Evolutionary conservation across 2,888 invertebrate genomes (phyloP).

Genomic region (Euplagia quadripunctaria): DNA sequence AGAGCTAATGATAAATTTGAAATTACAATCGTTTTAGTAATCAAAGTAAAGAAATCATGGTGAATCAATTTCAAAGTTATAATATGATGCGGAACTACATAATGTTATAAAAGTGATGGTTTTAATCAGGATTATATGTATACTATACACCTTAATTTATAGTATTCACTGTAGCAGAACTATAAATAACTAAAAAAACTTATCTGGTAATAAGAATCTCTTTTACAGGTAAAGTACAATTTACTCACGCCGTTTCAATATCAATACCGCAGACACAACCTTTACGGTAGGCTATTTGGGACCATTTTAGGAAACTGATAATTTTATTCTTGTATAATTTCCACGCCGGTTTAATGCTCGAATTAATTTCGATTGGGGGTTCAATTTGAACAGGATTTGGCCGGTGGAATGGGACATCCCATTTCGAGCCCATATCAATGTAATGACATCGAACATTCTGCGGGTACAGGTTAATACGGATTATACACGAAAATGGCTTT

Average conservation of each 20-base stretch:
- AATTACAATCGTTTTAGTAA: no score
- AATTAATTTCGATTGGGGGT: slow-evolving; percentile 71
- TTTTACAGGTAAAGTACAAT: background rate
- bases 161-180: background rate
- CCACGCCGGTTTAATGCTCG: slow-evolving; percentile 61
- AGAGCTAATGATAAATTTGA: no score
- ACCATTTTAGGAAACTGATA: slow-evolving; percentile 4
- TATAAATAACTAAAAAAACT: background rate
- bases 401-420: slow-evolving; percentile 60
- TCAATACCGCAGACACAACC: background rate
- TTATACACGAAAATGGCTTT: slow-evolving; percentile 45
- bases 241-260: background rate
- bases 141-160: background rate
- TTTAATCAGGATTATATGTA: background rate
- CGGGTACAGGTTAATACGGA: slow-evolving; percentile 52
- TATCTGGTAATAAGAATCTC: background rate
- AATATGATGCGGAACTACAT: no score
- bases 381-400: slow-evolving; percentile 70
- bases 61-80: no score
- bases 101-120: no score
- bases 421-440: slow-evolving; percentile 54
- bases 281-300: slow-evolving; percentile 2
- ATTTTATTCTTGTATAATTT: slow-evolving; percentile 52
- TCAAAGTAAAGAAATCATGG: no score
- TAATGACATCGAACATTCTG: slow-evolving; percentile 61